Conservation (phyloP, 2,888 invertebrate genomes). For the Leptinotarsa peninsularis region DNA sequence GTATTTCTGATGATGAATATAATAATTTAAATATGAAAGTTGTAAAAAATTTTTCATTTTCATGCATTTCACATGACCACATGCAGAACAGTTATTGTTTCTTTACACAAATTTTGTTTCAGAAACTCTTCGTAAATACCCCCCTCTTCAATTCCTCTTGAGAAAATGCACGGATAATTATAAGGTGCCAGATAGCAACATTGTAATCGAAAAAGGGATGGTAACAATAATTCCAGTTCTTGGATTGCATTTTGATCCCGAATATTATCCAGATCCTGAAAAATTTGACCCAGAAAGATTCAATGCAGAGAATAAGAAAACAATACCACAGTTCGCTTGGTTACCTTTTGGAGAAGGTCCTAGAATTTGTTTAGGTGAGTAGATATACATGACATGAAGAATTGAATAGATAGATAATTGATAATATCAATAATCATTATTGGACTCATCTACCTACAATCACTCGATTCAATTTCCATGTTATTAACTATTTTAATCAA, state of each 20-base stretch:
- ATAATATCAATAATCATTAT: too few species aligned
- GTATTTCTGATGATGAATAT: too few species aligned
- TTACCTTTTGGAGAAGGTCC: conserved; percentile 54
- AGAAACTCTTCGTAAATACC: conserved; percentile 50
- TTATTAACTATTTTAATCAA: too few species aligned
- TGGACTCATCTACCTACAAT: too few species aligned
- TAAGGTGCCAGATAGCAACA: conserved; percentile 46
- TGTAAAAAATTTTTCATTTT: too few species aligned
- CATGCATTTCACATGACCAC: too few species aligned
- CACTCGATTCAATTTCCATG: too few species aligned
- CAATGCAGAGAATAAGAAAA: conserved; percentile 41
- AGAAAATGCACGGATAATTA: conserved; percentile 51
- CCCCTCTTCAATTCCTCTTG: conserved; percentile 39
- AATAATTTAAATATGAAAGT: too few species aligned
- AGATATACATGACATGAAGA: too few species aligned
- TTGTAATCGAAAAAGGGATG: conserved; percentile 50
- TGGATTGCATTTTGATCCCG: conserved; percentile 49
- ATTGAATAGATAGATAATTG: too few species aligned
- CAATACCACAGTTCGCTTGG: conserved; percentile 41
- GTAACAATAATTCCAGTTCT: conserved; percentile 45
- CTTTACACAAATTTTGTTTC: not conserved
- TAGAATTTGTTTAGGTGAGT: conserved; percentile 53
- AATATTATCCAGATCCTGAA: conserved; percentile 50
- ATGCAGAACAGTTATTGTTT: too few species aligned
- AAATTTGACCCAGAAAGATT: conserved; percentile 53